These are phyloP conservation scores for Megalonaias nervosa DNA, from an alignment of 1,140 invertebrate genomes.

Conservation along the genomic window DNA sequence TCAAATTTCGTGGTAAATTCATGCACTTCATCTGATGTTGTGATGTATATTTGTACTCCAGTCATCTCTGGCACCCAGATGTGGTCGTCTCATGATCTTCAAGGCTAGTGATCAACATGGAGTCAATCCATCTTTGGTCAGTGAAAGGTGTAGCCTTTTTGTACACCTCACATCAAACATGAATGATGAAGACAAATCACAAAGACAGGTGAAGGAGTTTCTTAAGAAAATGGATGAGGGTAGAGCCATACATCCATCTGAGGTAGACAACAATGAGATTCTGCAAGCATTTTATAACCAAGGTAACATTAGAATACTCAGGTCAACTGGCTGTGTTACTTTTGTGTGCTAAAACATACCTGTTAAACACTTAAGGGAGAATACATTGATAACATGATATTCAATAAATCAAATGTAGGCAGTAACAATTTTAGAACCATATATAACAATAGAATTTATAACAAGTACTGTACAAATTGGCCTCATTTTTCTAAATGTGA, in stretches of 20 bases:
- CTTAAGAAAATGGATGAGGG: constrained; percentile 1
- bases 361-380: too few species aligned
- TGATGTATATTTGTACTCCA: constrained; percentile 51
- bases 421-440: too few species aligned
- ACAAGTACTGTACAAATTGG: too few species aligned
- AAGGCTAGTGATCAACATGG: constrained; percentile 76
- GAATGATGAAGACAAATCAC: neutral
- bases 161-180: constrained; percentile 1
- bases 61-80: constrained; percentile 73
- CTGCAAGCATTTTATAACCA: constrained; percentile 23
- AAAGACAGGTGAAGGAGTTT: constrained; percentile 8
- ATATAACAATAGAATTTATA: too few species aligned
- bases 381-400: too few species aligned
- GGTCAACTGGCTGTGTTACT: too few species aligned
- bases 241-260: neutral
- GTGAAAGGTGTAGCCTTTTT: constrained; percentile 75
- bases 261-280: constrained; percentile 17
- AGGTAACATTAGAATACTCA: constrained; percentile 7
- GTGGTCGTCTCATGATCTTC: constrained; percentile 76
- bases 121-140: constrained; percentile 73
- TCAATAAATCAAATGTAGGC: too few species aligned
- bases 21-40: too few species aligned
- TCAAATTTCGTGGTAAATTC: too few species aligned
- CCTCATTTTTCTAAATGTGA: too few species aligned
- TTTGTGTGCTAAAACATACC: too few species aligned